Evolutionary conservation across 1,140 invertebrate species (phyloP).

Genomic region (Plectrocnemia conspersa): DNA sequence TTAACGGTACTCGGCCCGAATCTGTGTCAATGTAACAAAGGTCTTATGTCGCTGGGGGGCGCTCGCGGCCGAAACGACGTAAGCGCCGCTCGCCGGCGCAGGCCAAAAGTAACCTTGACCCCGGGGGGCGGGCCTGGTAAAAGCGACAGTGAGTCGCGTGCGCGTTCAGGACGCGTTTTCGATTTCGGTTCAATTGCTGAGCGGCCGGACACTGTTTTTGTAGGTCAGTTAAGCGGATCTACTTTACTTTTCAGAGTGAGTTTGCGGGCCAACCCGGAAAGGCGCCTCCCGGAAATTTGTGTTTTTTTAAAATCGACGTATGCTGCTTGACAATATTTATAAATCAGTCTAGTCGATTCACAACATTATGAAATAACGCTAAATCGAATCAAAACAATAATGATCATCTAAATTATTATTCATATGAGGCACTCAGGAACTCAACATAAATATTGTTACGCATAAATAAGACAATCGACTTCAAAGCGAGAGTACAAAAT

Average conservation of each 20-base stretch:
- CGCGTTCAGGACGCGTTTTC: conserved; percentile 17
- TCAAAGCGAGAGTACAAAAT: no score
- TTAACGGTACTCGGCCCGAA: conserved; percentile 26
- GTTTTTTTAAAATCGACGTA: no score
- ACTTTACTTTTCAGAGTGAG: conserved; percentile 7
- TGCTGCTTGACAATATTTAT: no score
- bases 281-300: no score
- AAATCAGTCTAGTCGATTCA: no score
- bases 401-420: no score
- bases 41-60: conserved; percentile 24
- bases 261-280: conserved; percentile 1
- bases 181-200: conserved; percentile 23
- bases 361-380: no score
- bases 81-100: conserved; percentile 17
- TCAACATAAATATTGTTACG: no score
- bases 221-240: conserved; percentile 25
- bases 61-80: conserved; percentile 15
- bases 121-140: conserved; percentile 9
- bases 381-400: no score
- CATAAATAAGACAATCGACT: no score
- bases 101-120: conserved; percentile 35
- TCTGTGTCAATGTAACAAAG: conserved; percentile 32
- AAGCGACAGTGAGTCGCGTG: conserved; percentile 16
- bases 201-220: conserved; percentile 15
- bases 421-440: no score